These are phyloP conservation scores for Hiodon tergisus DNA, from an alignment of 2,113 vertebrate species.

Conservation along the genomic window DNA sequence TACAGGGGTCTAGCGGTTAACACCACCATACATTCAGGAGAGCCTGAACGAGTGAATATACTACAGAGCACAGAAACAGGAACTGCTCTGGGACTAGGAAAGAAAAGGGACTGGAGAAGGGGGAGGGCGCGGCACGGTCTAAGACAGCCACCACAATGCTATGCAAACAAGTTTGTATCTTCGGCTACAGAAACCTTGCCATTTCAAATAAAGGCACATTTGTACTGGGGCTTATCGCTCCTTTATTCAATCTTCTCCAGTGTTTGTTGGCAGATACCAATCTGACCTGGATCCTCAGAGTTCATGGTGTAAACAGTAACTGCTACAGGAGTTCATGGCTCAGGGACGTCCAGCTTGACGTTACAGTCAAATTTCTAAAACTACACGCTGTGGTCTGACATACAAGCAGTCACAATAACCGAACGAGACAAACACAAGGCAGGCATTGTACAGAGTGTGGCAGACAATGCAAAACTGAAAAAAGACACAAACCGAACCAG, in stretches of 20 bases:
- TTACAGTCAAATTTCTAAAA: too few relatives aligned
- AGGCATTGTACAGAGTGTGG: slow-evolving; percentile 24
- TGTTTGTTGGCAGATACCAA: slow-evolving; percentile 33
- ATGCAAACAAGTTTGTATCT: slow-evolving; percentile 21
- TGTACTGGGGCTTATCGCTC: slow-evolving; percentile 29
- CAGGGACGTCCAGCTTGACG: background rate
- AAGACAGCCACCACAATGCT: slow-evolving; percentile 7
- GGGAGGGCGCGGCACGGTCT: background rate
- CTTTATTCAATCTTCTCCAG: slow-evolving; percentile 27
- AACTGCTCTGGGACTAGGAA: background rate
- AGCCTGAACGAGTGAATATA: background rate
- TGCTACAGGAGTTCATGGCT: background rate
- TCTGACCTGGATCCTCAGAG: slow-evolving; percentile 23
- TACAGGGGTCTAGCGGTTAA: background rate
- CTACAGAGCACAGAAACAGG: background rate
- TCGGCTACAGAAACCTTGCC: slow-evolving; percentile 21
- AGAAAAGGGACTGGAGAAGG: background rate
- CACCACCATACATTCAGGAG: background rate
- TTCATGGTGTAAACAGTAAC: slow-evolving; percentile 14
- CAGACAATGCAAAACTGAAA: slow-evolving; percentile 18
- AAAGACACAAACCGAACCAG: slow-evolving; percentile 25
- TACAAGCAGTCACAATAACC: slow-evolving; percentile 37
- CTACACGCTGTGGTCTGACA: background rate
- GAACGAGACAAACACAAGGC: slow-evolving; percentile 31
- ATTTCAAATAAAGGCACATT: slow-evolving; percentile 32